These are phyloP conservation scores for Oplegnathus fasciatus DNA, from an alignment of 2,113 vertebrate genomes.

Conservation along the genomic window DNA sequence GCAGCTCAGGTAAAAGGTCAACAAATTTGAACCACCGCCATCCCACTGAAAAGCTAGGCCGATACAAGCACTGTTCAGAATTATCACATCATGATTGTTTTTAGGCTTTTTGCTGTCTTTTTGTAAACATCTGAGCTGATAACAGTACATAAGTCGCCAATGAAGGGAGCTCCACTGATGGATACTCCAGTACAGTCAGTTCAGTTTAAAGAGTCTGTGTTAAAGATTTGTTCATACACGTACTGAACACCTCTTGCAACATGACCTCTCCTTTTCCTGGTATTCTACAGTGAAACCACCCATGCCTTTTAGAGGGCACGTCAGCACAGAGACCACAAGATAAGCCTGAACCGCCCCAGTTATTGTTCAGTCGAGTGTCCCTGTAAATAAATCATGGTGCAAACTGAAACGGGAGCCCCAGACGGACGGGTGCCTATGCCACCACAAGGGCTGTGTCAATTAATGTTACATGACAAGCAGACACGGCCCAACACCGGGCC, in stretches of 20 bases:
- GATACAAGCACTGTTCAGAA: no score
- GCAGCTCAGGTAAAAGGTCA: no score
- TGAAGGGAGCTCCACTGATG: not conserved
- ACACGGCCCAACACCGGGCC: constrained; percentile 51
- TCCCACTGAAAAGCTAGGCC: no score
- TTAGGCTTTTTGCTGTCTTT: no score
- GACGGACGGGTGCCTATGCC: constrained; percentile 44
- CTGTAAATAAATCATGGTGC: constrained; percentile 76
- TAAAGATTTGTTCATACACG: not conserved
- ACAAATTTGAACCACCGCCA: no score
- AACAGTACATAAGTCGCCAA: not conserved
- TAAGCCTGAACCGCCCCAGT: constrained; percentile 29
- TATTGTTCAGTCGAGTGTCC: constrained; percentile 50
- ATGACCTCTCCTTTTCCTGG: constrained; percentile 10
- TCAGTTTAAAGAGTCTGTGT: not conserved
- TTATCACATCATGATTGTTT: no score
- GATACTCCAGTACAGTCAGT: no score
- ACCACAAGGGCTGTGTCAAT: constrained; percentile 67
- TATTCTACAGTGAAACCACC: constrained; percentile 19
- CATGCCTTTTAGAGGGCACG: constrained; percentile 5
- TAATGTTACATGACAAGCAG: constrained; percentile 74
- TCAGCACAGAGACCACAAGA: constrained; percentile 25
- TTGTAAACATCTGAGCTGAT: not conserved
- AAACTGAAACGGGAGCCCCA: constrained; percentile 67
- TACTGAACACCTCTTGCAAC: not conserved